A percentile compares a stretch with the other conserved stretches of the same genome.
These are phyloP conservation scores for Boloria selene DNA, from an alignment of 2,888 invertebrate species.

Conservation along the genomic window DNA sequence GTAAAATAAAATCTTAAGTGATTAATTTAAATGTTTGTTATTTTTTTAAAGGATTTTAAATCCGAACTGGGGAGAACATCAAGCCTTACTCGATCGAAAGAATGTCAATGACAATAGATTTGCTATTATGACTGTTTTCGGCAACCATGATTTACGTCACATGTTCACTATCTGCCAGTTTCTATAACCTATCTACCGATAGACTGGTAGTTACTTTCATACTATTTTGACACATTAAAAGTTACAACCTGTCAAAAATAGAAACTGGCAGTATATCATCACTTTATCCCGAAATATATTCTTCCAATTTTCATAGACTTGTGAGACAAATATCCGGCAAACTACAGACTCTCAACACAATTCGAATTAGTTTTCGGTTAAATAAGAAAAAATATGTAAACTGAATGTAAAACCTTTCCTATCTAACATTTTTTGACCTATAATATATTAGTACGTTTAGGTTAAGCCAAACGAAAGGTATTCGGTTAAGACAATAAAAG, in stretches of 20 bases:
- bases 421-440: constrained; percentile 12
- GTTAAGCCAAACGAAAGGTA: constrained; percentile 22
- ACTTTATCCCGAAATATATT: constrained; percentile 84
- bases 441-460: constrained; percentile 12
- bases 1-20: no score
- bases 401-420: constrained; percentile 30
- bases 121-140: constrained; percentile 86
- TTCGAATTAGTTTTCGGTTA: constrained; percentile 85
- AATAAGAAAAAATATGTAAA: constrained; percentile 59
- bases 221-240: no score
- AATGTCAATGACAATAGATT: constrained; percentile 85
- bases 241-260: no score
- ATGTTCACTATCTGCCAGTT: constrained; percentile 90
- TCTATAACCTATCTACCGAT: no score
- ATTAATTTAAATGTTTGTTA: neutral
- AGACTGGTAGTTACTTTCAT: no score
- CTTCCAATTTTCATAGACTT: constrained; percentile 73
- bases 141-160: constrained; percentile 89
- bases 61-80: constrained; percentile 89
- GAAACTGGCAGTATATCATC: no score
- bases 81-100: constrained; percentile 87
- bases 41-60: constrained; percentile 50
- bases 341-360: constrained; percentile 68
- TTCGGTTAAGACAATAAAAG: constrained; percentile 26
- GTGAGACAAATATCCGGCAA: constrained; percentile 78